Percentiles rank a stretch among this genome's conserved stretches.
Evolutionary conservation across 2,113 vertebrate genomes (phyloP).

Genomic region (Pyrgilauda ruficollis): DNA sequence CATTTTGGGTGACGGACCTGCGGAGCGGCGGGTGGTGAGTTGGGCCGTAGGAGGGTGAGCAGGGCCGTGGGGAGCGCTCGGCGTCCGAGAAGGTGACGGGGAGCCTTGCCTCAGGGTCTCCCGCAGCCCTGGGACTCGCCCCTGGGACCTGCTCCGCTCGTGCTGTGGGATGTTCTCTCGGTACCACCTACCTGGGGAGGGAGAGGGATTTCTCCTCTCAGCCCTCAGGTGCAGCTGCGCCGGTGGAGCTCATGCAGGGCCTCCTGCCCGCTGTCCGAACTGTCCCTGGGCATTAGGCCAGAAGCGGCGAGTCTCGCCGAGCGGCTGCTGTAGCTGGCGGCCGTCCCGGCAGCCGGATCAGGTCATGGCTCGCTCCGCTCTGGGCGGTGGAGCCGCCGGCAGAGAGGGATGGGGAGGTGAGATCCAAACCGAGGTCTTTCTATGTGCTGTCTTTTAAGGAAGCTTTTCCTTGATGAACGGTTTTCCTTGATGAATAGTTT

Average conservation of each 20-base stretch:
- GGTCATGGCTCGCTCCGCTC: background rate
- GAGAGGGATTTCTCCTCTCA: too few relatives aligned
- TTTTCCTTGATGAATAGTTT: background rate
- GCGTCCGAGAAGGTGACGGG: background rate
- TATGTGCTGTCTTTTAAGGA: background rate
- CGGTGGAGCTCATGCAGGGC: rapidly evolving
- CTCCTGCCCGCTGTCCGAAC: too few relatives aligned
- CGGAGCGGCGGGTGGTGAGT: rapidly evolving
- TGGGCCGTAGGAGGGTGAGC: rapidly evolving
- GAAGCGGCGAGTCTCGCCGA: too few relatives aligned
- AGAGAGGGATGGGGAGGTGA: background rate
- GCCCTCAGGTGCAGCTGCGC: too few relatives aligned
- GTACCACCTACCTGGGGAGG: background rate
- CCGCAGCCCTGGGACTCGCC: background rate
- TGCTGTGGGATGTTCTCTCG: background rate
- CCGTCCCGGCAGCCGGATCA: background rate
- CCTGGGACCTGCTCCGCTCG: background rate
- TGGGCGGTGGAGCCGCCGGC: background rate
- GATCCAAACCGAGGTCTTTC: background rate
- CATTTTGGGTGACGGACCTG: background rate
- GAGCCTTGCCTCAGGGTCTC: rapidly evolving
- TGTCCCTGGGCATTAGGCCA: too few relatives aligned
- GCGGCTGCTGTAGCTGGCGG: background rate
- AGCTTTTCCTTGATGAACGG: background rate
- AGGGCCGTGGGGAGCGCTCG: rapidly evolving